Base-by-base conservation (phyloP, 2,888 invertebrate genomes). In the Cryptus armator region DNA sequence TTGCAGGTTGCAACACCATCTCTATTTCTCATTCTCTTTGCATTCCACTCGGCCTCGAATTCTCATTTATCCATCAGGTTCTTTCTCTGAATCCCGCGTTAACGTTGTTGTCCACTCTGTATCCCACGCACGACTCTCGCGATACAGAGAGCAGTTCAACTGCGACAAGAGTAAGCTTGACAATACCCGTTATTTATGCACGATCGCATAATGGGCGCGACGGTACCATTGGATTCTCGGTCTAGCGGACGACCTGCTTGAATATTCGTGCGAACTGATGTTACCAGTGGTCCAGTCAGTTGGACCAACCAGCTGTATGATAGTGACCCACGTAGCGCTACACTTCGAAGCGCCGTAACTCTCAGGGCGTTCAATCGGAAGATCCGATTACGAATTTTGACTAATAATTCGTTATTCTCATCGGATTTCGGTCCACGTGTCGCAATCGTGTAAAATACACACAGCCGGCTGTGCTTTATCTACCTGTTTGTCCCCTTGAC, bases 131-230 rank as follows among this genome's bases (percentile, higher is more conserved):
- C 32, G 59, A 12, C 14, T 7, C 14, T 9, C 24, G 19, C 70
- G 46, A 43, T 29, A 53, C 2, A 32, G 29, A 14, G 32, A 19
- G 12, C 19, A 14, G 19, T 51, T 44, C 68, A 29, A 37, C 32
- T 64, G 71, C 62, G 62, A 74, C 84, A 66, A 70, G 68, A 81
- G 79, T 68, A 66, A 83, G 85, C 85, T 81, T 80, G 83, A 86
- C 86, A 86, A 86, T 86, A 79, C 77, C 71, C 80, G 72, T 86
- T 86, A 83, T 85, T 86, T 83, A 86, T 86, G 81, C 83, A 77
- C 86, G 70, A 86, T 78, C 59, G 85, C 81, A 79, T 85, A 86
- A 86, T 78, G 71, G 48, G 48, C 29, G 29, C 46, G 72, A 37
- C 48, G 43, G 43, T 37, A 71, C 53, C 43, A 66, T n/a, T 24